Base-by-base conservation (phyloP, 2,113 vertebrate genomes). In the Paraplagusia blochii region DNA sequence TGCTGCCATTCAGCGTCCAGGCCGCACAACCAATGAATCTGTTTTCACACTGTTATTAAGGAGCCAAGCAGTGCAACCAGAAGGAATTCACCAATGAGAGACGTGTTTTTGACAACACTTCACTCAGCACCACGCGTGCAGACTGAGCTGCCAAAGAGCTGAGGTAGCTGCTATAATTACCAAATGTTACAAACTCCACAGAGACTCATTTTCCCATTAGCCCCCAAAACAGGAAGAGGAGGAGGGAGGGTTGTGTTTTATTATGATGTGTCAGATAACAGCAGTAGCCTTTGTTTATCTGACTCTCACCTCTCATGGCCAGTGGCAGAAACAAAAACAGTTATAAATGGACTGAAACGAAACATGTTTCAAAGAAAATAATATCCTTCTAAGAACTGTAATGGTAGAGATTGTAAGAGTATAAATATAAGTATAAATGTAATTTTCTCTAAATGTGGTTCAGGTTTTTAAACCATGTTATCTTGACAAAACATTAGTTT, bases 191-290 rank as follows among this genome's bases (percentile, higher is more conserved):
- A 5, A 66, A 52, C 56, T 75, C 80, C 82, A 67, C 74, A 71
- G 80, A 82, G 85, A 78, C 73, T 83, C 55, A 1, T 85, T 88
- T 81, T 80, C 67, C 63, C 79, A 86, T 85, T 81, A 85, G 58
- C 59, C 73, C 69, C 12, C 45, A 17, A 79, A 83, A 86, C 83
- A 87, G 85, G 84, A 86, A 86, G 66, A 67, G 82, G 80, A 78
- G 79, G 74, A 78, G 74, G 72, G 80, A 66, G 17, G 80, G 49
- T 79, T 53, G 56, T 72, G 77, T 81, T 86, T 85, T 85, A 87
- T 77, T 85, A 79, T 11, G 79, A 83, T 81, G 36, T 66, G 39
- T 49, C 70, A 66, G 85, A 86, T 86, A 86, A 84, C 75, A 80
- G 74, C 73, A 42, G 58, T 29, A 56, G 9, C 50, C 36, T 63